These are phyloP conservation scores for Ranitomeya imitator DNA, from an alignment of 2,113 vertebrate species.

Conservation along the genomic window DNA sequence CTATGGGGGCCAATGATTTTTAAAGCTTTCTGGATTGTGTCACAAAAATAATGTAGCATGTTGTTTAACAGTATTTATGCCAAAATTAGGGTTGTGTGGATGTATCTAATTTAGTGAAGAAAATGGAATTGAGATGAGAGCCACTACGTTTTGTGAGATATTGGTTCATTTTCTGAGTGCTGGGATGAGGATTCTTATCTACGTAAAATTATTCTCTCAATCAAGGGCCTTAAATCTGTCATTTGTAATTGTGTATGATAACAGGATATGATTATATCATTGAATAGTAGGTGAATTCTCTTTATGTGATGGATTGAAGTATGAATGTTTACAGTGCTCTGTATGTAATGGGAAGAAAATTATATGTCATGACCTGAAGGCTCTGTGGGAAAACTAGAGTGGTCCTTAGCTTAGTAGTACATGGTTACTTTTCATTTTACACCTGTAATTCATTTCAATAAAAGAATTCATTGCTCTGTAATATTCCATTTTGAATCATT, in stretches of 20 bases:
- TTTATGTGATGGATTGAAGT: constrained; percentile 3
- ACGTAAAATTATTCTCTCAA: constrained; percentile 24
- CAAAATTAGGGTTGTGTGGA: background rate
- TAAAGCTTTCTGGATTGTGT: background rate
- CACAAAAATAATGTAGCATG: background rate
- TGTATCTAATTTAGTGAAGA: constrained; percentile 8
- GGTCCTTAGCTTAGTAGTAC: background rate
- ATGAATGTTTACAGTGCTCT: background rate
- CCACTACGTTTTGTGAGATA: background rate
- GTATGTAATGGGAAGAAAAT: background rate
- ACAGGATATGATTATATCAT: constrained; percentile 20
- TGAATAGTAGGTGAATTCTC: constrained; percentile 18
- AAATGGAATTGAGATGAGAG: background rate
- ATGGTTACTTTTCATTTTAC: constrained; percentile 1
- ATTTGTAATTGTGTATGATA: background rate
- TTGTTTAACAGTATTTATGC: background rate
- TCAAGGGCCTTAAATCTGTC: constrained; percentile 14
- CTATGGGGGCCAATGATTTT: too few relatives aligned
- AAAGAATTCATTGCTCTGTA: background rate
- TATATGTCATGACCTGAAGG: background rate
- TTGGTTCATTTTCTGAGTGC: background rate
- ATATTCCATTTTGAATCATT: background rate
- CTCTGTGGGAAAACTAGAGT: background rate
- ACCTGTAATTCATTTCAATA: background rate
- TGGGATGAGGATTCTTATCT: constrained; percentile 30